A percentile compares a stretch with the other conserved stretches of the same genome.
These are phyloP conservation scores for Capitulum mitella DNA, from an alignment of 2,888 invertebrate genomes.

Conservation along the genomic window DNA sequence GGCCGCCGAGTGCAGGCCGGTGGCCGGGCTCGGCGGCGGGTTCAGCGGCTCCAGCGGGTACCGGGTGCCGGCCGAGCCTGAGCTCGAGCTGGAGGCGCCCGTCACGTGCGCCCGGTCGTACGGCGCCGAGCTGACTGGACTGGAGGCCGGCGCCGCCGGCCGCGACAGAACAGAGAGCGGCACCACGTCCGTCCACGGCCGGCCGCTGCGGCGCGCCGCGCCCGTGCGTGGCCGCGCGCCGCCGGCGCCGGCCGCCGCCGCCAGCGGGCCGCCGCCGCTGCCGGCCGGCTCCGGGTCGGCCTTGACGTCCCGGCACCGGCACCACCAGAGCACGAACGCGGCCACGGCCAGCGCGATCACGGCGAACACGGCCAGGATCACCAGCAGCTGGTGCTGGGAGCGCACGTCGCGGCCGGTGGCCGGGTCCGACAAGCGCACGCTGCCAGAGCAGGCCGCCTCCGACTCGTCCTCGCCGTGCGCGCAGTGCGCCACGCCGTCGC, in stretches of 20 bases:
- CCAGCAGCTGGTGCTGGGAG: conserved; percentile 19
- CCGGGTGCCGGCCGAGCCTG: conserved; percentile 55
- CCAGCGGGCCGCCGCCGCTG: conserved; percentile 43
- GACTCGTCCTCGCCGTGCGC: conserved; percentile 40
- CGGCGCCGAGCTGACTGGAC: conserved; percentile 33
- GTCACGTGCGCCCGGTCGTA: conserved; percentile 60
- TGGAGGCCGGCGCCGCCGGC: conserved; percentile 26
- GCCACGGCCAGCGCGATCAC: conserved; percentile 13
- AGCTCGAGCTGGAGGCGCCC: conserved; percentile 55
- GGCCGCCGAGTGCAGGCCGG: conserved; percentile 44
- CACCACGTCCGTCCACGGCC: background rate
- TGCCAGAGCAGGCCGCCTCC: conserved; percentile 27
- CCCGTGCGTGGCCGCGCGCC: conserved; percentile 26
- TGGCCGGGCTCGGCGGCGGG: conserved; percentile 85
- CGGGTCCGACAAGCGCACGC: conserved; percentile 9
- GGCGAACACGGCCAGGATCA: conserved; percentile 15
- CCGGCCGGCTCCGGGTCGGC: conserved; percentile 38
- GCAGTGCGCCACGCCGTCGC: conserved; percentile 40
- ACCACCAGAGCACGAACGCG: conserved; percentile 29
- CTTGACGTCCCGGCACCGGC: conserved; percentile 35
- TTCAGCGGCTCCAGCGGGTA: conserved; percentile 81
- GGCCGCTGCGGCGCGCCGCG: conserved; percentile 7
- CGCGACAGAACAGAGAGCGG: conserved; percentile 24
- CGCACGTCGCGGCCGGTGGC: background rate
- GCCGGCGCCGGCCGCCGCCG: conserved; percentile 19